Percentiles rank a stretch among this genome's conserved stretches.
Evolutionary conservation across 2,113 vertebrate species (phyloP).

Genomic region (Rhinoptilus africanus): DNA sequence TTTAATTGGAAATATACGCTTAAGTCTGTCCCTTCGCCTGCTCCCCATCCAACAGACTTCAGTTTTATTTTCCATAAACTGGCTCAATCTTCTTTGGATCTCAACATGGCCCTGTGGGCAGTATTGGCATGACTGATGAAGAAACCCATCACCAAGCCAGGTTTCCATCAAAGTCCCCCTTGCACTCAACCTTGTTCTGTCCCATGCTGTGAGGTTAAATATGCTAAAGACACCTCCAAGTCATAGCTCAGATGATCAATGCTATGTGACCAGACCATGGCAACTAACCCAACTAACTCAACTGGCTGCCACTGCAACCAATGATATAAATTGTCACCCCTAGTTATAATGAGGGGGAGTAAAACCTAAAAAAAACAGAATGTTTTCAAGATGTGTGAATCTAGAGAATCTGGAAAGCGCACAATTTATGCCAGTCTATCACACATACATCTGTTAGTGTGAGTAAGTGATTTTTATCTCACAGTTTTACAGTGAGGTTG

Average conservation of each 20-base stretch:
- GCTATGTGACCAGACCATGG: neutral
- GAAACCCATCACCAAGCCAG: accelerated
- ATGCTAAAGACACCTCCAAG: neutral
- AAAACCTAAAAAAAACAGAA: neutral
- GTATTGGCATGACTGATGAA: neutral
- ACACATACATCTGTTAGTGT: neutral
- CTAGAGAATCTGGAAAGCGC: neutral
- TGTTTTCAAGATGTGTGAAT: neutral
- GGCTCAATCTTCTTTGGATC: neutral
- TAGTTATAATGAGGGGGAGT: neutral
- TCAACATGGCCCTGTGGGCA: neutral
- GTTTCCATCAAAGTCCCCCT: neutral
- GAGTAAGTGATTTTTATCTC: neutral
- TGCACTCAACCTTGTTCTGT: neutral
- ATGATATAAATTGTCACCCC: neutral
- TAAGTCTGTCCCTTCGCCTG: neutral
- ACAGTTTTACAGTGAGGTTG: neutral
- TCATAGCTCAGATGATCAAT: neutral
- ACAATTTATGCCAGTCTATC: neutral
- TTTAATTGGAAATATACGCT: accelerated
- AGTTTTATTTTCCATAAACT: neutral
- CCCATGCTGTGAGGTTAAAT: neutral
- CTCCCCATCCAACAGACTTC: neutral
- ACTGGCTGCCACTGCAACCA: neutral
- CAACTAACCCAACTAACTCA: neutral